Conservation (phyloP, 2,797 vertebrate species). For the Falco cherrug region DNA sequence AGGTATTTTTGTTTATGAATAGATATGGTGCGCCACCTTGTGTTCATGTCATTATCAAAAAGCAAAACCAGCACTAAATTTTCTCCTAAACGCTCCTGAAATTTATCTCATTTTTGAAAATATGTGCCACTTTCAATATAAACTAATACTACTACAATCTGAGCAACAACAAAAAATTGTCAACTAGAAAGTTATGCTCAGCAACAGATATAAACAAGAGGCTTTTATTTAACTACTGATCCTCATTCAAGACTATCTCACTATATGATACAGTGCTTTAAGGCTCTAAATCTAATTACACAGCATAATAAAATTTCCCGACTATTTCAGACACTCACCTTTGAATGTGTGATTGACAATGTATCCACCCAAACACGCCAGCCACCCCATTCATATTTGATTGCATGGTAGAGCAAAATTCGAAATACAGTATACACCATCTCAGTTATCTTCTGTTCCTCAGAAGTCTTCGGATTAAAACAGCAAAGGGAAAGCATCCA, state of each 20-base stretch:
- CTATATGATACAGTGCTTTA: background rate
- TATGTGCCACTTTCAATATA: background rate
- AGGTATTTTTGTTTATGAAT: conserved; percentile 18
- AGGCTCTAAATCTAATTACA: background rate
- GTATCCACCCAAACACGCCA: conserved; percentile 99
- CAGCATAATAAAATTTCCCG: conserved; percentile 23
- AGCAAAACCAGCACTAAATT: background rate
- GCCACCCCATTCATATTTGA: conserved; percentile 99
- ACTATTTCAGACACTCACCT: conserved; percentile 81
- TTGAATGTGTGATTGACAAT: conserved; percentile 97
- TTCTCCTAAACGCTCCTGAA: background rate
- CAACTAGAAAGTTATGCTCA: background rate
- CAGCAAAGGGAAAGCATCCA: conserved; percentile 99
- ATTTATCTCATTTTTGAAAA: background rate
- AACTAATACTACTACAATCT: background rate
- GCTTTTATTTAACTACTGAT: background rate
- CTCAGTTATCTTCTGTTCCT: conserved; percentile 98
- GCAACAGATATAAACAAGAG: background rate
- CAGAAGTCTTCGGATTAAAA: conserved; percentile 89
- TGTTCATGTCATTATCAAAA: conserved; percentile 62
- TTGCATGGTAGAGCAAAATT: conserved; percentile 96
- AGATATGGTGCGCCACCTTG: conserved; percentile 85
- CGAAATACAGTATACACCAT: conserved; percentile 98
- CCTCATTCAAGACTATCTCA: background rate
- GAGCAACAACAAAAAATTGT: background rate